These are phyloP conservation scores for Drosophila melanocephala DNA, from an alignment of 2,888 invertebrate genomes.

Conservation along the genomic window DNA sequence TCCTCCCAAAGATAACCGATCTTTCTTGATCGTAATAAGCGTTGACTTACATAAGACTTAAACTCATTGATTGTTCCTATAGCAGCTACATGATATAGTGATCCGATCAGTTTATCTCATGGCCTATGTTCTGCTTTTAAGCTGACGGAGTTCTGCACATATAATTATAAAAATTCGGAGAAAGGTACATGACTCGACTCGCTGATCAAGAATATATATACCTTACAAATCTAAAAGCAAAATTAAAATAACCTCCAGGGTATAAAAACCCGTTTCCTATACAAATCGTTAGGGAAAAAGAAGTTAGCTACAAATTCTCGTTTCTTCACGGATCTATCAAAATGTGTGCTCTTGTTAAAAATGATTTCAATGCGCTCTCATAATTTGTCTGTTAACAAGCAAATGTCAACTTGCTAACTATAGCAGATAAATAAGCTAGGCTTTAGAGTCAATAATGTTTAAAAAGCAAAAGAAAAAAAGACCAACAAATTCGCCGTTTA, in stretches of 20 bases:
- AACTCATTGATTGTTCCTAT: not conserved
- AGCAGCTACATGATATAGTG: not conserved
- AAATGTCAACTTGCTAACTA: constrained; percentile 13
- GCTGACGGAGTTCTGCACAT: not conserved
- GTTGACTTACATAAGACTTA: not conserved
- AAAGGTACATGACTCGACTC: not conserved
- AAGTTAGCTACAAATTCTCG: not conserved
- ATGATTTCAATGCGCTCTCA: not conserved
- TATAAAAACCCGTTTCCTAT: not conserved
- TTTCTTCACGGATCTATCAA: not conserved
- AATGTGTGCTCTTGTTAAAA: not conserved
- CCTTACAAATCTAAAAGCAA: not conserved
- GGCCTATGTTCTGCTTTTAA: not conserved
- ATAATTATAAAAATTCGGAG: too few relatives aligned
- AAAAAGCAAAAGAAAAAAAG: constrained; percentile 3
- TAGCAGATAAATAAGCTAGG: constrained; percentile 20
- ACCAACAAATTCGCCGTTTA: constrained; percentile 3
- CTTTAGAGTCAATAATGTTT: constrained; percentile 8
- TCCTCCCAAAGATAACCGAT: not conserved
- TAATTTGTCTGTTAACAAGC: constrained; percentile 15
- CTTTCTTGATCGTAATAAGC: not conserved
- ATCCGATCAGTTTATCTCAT: not conserved
- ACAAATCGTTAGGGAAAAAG: not conserved
- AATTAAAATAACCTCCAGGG: not conserved
- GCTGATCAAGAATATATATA: not conserved